Percentiles rank a stretch among this genome's conserved stretches.
Evolutionary conservation across 92 coral and sea anemone genomes (phyloP).

Genomic region (Palythoa heliodiscus): DNA sequence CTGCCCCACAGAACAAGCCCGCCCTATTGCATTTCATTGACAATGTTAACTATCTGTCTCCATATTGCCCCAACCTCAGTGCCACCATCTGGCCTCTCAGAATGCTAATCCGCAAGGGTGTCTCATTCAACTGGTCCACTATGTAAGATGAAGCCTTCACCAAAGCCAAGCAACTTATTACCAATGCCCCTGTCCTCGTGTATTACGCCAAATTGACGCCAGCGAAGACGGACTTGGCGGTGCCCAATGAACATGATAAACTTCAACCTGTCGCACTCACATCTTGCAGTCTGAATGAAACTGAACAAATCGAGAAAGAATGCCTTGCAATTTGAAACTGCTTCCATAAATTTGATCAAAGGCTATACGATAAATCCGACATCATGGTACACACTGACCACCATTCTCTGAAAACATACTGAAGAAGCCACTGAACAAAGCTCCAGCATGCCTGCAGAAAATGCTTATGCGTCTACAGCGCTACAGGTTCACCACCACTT

Average conservation of each 20-base stretch:
- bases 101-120: neutral
- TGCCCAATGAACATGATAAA: neutral
- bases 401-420: too few species aligned
- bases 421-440: too few species aligned
- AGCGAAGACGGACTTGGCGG: neutral
- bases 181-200: neutral
- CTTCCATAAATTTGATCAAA: too few species aligned
- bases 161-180: neutral
- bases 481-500: too few species aligned
- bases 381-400: too few species aligned
- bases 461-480: too few species aligned
- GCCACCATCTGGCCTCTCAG: slow-evolving; percentile 53
- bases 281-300: neutral
- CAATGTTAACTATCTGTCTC: slow-evolving; percentile 10
- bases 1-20: neutral
- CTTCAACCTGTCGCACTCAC: neutral
- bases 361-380: too few species aligned
- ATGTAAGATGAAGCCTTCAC: neutral
- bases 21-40: neutral
- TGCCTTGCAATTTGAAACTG: too few species aligned
- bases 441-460: too few species aligned
- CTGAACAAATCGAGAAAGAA: neutral
- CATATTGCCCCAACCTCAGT: slow-evolving; percentile 58
- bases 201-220: neutral
- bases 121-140: neutral